Conservation (phyloP, 2,113 vertebrate genomes). For the Hemiscyllium ocellatum region DNA sequence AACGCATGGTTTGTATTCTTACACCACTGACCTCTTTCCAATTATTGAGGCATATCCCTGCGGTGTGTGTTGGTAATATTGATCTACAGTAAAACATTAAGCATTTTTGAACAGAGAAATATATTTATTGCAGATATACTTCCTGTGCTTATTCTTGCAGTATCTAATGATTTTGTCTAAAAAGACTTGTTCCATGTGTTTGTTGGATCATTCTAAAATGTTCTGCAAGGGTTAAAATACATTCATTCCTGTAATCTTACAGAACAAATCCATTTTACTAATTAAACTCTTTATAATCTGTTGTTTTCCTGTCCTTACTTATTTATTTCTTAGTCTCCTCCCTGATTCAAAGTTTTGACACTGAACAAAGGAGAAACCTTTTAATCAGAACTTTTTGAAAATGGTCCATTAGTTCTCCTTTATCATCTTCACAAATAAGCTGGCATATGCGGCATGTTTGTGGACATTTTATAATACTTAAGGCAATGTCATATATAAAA, state of each 20-base stretch:
- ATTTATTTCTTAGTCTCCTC: neutral
- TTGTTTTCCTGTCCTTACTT: neutral
- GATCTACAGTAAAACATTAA: neutral
- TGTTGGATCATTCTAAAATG: neutral
- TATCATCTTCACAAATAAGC: neutral
- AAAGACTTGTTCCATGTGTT: neutral
- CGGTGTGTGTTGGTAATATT: slow-evolving; percentile 7
- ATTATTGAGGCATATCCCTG: neutral
- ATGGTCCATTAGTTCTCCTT: neutral
- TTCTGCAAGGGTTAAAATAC: neutral
- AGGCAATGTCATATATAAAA: neutral
- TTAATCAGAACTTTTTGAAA: neutral
- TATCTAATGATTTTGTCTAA: neutral
- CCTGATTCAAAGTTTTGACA: neutral
- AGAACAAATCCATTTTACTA: neutral
- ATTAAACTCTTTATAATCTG: neutral
- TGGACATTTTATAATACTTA: neutral
- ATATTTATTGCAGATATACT: neutral
- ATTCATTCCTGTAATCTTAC: neutral
- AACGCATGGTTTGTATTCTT: neutral
- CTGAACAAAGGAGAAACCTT: neutral
- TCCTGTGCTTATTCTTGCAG: neutral
- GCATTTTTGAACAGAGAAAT: neutral
- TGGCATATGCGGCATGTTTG: neutral
- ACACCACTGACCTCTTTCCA: slow-evolving; percentile 33